Evolutionary conservation across 1,140 invertebrate genomes (phyloP), one percentile per base, ranked within the genome.

Genomic region (Octopus sinensis): DNA sequence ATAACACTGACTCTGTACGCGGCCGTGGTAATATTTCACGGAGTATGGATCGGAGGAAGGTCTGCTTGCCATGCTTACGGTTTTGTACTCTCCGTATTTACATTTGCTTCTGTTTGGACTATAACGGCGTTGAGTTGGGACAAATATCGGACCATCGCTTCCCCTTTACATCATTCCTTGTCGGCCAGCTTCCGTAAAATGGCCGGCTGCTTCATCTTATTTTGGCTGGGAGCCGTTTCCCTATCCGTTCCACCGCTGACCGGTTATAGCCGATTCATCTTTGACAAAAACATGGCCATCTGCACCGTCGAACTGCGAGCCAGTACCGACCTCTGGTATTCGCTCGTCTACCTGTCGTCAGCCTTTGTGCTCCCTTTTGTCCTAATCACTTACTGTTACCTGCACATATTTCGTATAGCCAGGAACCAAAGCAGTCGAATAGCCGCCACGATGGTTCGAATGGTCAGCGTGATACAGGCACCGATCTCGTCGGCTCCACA

Each of bases 61-160:
- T 54, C 84, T 5, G 76, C 82, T 3, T 87, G 86, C 68, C 84
- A 87, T 62, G 83, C 85, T 6, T 87, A 86, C 76, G 86, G 84
- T 78, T 86, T 85, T 81, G 30, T 86, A 52, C 77, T 85, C 23
- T 84, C 83, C 2, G 79, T 85, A 12, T 84, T 86, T 43, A 86
- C 86, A 6, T 78, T 85, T 53, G 84, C 84, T 10, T 85, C 83
- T 52, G 85, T 86, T 10, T 88, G 87, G 87, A 89, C 87, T 1
- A 88, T 89, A 7, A 84, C 87, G 1, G 88, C 87, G 6, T 83
- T 89, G 53, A 88, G 87, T 79, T 89, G 87, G 88, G 88, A 89
- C 80, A 89, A 89, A 80, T 88, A 89, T 82, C 87, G 87, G 75
- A 88, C 88, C 9, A 89, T 89, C 75, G 87, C 87, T 0, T 85